Conservation (phyloP, 2,113 vertebrate genomes). For the Chloebia gouldiae region DNA sequence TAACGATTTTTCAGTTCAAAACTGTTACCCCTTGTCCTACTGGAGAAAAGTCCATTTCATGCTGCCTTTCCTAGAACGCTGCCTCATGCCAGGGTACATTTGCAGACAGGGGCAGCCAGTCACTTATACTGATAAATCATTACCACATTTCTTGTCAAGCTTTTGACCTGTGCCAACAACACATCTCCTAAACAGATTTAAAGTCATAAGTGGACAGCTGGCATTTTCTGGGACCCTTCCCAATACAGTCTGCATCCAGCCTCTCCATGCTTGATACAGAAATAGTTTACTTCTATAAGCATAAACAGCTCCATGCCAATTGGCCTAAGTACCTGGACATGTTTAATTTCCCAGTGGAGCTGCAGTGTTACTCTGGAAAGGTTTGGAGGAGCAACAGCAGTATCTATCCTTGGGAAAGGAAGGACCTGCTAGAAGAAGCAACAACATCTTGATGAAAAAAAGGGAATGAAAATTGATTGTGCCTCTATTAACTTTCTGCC, state of each 20-base stretch:
- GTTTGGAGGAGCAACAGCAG: background rate
- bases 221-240: slow-evolving; percentile 34
- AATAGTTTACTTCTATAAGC: slow-evolving; percentile 7
- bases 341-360: background rate
- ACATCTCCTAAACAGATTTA: background rate
- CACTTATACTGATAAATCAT: background rate
- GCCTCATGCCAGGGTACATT: background rate
- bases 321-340: slow-evolving; percentile 8
- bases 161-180: background rate
- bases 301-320: background rate
- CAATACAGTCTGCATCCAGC: background rate
- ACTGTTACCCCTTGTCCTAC: background rate
- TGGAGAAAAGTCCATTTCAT: background rate
- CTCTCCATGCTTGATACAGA: background rate
- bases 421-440: background rate
- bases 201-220: slow-evolving; percentile 28
- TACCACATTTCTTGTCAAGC: background rate
- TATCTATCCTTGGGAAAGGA: background rate
- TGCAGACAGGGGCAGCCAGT: background rate
- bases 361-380: background rate
- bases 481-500: background rate
- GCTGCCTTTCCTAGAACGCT: background rate
- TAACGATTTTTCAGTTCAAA: background rate
- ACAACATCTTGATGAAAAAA: background rate
- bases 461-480: background rate